phyloP scores from a whole-genome alignment of 2,113 vertebrate genomes.

The Lycocorax pyrrhopterus region DNA sequence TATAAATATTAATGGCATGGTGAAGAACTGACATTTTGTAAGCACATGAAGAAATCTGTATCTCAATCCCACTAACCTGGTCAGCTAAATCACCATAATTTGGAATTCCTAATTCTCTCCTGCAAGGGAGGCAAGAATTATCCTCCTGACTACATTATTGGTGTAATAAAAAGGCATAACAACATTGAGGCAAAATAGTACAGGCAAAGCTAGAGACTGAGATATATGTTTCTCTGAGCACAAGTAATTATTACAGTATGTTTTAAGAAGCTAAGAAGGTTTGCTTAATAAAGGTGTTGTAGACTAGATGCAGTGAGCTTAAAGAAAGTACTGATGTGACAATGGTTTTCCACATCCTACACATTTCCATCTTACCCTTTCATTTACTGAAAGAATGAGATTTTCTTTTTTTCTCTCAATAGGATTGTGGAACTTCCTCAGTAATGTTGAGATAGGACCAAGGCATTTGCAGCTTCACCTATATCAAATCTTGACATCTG shows the following conservation, averaged over 20 bases:
- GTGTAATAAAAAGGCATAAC: not conserved
- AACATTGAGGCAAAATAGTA: not conserved
- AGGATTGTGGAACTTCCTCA: not conserved
- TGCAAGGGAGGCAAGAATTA: not conserved
- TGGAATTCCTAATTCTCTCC: not conserved
- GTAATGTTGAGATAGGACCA: not conserved
- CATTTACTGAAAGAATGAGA: not conserved
- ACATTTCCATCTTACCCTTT: not conserved
- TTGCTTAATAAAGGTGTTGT: not conserved
- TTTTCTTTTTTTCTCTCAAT: not conserved
- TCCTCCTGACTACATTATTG: not conserved
- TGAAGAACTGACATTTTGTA: not conserved
- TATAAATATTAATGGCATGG: not conserved
- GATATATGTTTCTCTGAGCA: not conserved
- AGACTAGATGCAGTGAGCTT: not conserved
- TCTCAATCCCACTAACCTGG: not conserved
- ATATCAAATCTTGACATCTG: not conserved
- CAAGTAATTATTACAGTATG: not conserved
- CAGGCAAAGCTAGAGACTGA: not conserved
- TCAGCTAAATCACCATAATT: not conserved
- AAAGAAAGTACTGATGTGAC: not conserved
- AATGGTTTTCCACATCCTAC: not conserved
- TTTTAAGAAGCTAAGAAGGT: not conserved
- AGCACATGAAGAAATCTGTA: not conserved
- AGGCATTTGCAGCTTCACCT: not conserved